These are phyloP conservation scores for Pelodiscus sinensis DNA, from an alignment of 2,113 vertebrate genomes.

Conservation along the genomic window DNA sequence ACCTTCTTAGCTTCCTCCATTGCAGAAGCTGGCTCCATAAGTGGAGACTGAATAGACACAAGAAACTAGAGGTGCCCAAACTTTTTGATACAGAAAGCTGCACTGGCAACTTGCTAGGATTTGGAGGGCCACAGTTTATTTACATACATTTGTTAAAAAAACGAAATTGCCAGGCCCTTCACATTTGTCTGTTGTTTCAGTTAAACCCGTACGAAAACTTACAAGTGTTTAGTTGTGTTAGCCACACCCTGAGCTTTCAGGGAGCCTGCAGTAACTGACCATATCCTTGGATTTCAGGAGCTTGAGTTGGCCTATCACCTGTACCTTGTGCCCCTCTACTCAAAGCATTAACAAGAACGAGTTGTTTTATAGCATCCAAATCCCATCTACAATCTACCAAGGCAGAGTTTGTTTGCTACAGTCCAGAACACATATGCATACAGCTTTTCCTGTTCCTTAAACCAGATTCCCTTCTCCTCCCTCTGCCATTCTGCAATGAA, in stretches of 20 bases:
- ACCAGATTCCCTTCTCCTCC: too few species aligned
- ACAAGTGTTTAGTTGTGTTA: background rate
- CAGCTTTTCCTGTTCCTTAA: too few species aligned
- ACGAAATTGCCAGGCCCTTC: fast-evolving
- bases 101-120: background rate
- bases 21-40: background rate
- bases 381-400: background rate
- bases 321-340: background rate
- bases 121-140: background rate
- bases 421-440: background rate
- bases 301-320: background rate
- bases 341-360: background rate
- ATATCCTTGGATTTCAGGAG: background rate
- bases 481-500: too few species aligned
- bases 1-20: background rate
- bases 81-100: background rate
- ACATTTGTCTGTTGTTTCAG: background rate
- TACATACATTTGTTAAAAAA: background rate
- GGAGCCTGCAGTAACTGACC: background rate
- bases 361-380: background rate
- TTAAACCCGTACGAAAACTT: background rate
- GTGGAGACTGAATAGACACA: background rate
- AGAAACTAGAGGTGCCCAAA: background rate
- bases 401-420: background rate
- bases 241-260: background rate